Evolutionary conservation across 2,888 invertebrate species (phyloP).

Genomic region (Apodemia hepburni): DNA sequence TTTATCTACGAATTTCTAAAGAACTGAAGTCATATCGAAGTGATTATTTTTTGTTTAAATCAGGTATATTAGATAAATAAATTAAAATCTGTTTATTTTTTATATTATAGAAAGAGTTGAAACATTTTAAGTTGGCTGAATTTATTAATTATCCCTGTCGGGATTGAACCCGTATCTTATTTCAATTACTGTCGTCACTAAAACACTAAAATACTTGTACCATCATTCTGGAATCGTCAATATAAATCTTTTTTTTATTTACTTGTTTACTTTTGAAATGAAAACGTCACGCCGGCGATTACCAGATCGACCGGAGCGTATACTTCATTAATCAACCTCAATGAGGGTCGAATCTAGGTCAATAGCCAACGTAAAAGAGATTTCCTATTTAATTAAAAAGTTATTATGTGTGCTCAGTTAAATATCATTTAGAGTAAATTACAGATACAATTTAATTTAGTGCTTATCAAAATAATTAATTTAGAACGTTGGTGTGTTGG

Average conservation of each 20-base stretch:
- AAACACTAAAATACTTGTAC: neutral
- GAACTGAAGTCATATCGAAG: too few species aligned
- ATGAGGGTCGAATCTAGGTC: constrained; percentile 23
- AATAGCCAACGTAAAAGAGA: constrained; percentile 18
- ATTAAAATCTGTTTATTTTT: too few species aligned
- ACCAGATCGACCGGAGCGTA: constrained; percentile 24
- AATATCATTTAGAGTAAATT: constrained; percentile 9
- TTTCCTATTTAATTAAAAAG: constrained; percentile 12
- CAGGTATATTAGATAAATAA: too few species aligned
- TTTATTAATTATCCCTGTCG: too few species aligned
- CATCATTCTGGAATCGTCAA: neutral
- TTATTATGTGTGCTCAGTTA: constrained; percentile 13
- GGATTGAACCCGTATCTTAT: too few species aligned
- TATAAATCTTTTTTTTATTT: constrained; percentile 7
- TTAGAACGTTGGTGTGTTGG: too few species aligned
- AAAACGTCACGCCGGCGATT: constrained; percentile 26
- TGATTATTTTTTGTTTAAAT: too few species aligned
- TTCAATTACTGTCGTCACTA: too few species aligned
- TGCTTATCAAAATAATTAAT: neutral
- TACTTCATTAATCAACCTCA: constrained; percentile 27
- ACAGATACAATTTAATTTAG: neutral
- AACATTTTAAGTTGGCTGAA: too few species aligned
- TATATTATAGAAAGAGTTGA: too few species aligned
- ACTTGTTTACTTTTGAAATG: constrained; percentile 18
- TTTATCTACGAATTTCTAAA: too few species aligned